phyloP scores from a whole-genome alignment of 1,140 invertebrate species.

The Polypedilum vanderplanki region DNA sequence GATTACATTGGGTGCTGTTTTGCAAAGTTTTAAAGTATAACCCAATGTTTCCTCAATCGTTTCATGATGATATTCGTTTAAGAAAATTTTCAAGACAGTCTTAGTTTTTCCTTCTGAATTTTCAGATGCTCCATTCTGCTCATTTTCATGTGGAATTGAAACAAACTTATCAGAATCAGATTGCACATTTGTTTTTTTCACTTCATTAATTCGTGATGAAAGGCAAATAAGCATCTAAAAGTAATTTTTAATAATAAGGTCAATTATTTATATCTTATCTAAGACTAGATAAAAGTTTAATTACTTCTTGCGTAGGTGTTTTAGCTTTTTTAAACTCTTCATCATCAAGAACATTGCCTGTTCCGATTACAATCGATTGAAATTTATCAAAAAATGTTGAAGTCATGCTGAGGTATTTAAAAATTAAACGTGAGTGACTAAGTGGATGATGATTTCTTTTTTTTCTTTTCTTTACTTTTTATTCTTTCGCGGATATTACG shows the following conservation, averaged over 20 bases:
- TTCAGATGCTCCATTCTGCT: neutral
- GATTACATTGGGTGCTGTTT: neutral
- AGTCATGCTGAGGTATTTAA: slow-evolving; percentile 8
- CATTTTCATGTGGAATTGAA: neutral
- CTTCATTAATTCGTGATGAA: neutral
- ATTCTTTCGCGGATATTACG: too few relatives aligned
- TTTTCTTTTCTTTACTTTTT: too few relatives aligned
- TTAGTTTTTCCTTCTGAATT: neutral
- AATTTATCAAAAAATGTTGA: neutral
- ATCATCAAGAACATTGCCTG: slow-evolving; percentile 77
- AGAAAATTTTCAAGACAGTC: neutral
- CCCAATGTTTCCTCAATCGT: neutral
- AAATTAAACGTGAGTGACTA: too few relatives aligned
- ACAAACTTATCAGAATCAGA: neutral
- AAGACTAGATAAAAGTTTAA: slow-evolving; percentile 33
- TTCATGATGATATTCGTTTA: neutral
- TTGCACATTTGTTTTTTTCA: neutral
- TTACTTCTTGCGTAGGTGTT: slow-evolving; percentile 75
- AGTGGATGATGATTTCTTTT: too few relatives aligned
- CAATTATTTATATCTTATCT: neutral
- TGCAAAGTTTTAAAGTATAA: neutral
- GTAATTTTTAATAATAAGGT: neutral
- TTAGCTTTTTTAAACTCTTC: slow-evolving; percentile 75
- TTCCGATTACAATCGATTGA: slow-evolving; percentile 56
- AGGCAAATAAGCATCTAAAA: neutral